Evolutionary conservation across 64 coral and sea anemone species (phyloP).

Genomic region (Porites lutea): DNA sequence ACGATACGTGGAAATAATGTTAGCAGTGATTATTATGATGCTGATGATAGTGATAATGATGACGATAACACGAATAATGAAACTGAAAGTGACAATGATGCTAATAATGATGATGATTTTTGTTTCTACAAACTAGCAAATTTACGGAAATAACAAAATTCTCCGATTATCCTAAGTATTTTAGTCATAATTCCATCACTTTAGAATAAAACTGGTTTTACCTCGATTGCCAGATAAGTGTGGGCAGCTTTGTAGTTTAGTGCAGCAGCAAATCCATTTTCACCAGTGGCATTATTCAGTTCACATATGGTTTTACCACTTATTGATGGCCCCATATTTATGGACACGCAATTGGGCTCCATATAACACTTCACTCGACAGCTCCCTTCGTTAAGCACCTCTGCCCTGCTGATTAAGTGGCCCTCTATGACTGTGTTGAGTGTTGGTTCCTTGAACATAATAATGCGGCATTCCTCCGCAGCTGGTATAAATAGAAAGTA

Average conservation of each 20-base stretch:
- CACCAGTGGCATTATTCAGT: not conserved
- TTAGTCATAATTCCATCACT: not conserved
- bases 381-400: not conserved
- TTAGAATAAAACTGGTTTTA: not conserved
- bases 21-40: too few relatives aligned
- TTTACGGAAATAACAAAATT: too few relatives aligned
- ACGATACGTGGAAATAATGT: too few relatives aligned
- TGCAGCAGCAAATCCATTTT: not conserved
- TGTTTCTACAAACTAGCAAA: too few relatives aligned
- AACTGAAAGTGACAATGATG: too few relatives aligned
- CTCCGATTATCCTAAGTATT: too few relatives aligned
- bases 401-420: not conserved
- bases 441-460: not conserved
- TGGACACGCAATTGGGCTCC: conserved; percentile 40
- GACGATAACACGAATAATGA: too few relatives aligned
- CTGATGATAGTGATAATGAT: too few relatives aligned
- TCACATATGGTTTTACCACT: not conserved
- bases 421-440: not conserved
- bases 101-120: too few relatives aligned
- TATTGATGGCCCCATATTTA: not conserved
- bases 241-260: not conserved
- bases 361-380: conserved; percentile 13
- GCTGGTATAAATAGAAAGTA: too few relatives aligned
- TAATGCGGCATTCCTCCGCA: not conserved
- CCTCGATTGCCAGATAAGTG: conserved; percentile 5